Base-by-base conservation (phyloP, 2,888 invertebrate species). In the Hirudinaria manillensis region DNA sequence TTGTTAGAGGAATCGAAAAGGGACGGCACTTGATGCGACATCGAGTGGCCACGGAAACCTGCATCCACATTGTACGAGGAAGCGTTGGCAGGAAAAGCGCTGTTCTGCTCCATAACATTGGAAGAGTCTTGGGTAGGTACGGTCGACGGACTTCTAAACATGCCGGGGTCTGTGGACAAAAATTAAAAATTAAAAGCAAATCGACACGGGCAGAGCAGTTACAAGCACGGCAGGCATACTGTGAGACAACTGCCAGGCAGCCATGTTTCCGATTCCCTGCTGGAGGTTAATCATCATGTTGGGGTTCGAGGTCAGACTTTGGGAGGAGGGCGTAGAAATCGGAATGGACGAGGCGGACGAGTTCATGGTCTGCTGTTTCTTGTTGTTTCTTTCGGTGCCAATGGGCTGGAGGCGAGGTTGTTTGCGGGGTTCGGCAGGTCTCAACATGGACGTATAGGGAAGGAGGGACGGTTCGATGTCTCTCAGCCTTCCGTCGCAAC, bases 321-420 rank as follows among this genome's bases (percentile, higher is more conserved):
- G 61, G 24, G 24, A 45, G 6, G 56, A 36, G n/a, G 73, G n/a
- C 16, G 73, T 24, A n/a, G 55, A 34, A n/a, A 53, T 29, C 24
- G 72, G 38, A 24, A 36, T 13, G 7, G 67, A 66, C 51, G 51
- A n/a, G 24, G 51, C 7, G 55, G 53, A 38, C 32, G 68, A 21
- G 32, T 32, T 29, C 29, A 51, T 27, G 36, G 55, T 65, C 24
- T 65, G 65, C 34, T 73, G 75, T 67, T 78, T 79, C 77, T 78
- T 79, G 76, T 21, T 68, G 27, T 83, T 83, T 70, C 86, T 79
- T 78, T 86, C 86, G 19, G 84, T 85, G 45, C 86, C 86, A 73
- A 86, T 86, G 10, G 86, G 86, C 27, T 75, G 77, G 13, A 77
- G 74, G 13, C 32, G 27, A 19, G 51, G 27, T 7, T 27, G 70